Base-by-base conservation (phyloP, 2,888 invertebrate genomes). In the Anoplius nigerrimus region DNA sequence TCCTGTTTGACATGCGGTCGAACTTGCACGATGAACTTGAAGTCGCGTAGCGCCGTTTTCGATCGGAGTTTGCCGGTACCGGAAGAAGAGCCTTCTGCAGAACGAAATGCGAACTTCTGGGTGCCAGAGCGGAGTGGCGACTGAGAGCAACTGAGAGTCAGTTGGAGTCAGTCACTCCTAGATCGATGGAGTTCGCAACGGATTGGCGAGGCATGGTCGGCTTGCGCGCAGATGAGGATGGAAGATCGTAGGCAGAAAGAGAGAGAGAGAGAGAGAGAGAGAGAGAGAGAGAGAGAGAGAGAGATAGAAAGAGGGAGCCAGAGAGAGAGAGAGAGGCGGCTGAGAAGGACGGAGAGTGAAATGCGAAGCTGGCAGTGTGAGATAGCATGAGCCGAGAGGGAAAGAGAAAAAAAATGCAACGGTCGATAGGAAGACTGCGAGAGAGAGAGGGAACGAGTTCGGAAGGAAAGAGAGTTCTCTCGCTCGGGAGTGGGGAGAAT, bases 361-460 rank as follows among this genome's bases (percentile, higher is more conserved):
- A 22, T 21, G 45, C 13, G 45, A 45, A 45, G n/a, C n/a, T n/a
- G n/a, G n/a, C n/a, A n/a, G n/a, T n/a, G n/a, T 6, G 24, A 24
- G 24, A 24, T 24, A n/a, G 16, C 16, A 42, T 13, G 16, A 15
- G 2, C 2, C 13, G 45, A 11, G 16, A 5, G 2, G 2, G 15
- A 34, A 1, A 56, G 16, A 18, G 15, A 18, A 1, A 56, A 6
- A 18, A 5, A 18, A 24, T 24, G 24, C 2, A 24, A 24, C 24
- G 24, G 24, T 24, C 24, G 24, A 24, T 8, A 42, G 42, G n/a
- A 2, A 20, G 20, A 34, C 0, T 16, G 27, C 22, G 3, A 16
- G n/a, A 46, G 15, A 45, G 43, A 43, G 21, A 57, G 21, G 15
- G 54, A 54, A 20, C 22, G 54, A 53, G 53, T n/a, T 24, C 6